Conservation (phyloP, 30 jellyfish, hydroid and myxozoan genomes). For the Sanderia malayensis region DNA sequence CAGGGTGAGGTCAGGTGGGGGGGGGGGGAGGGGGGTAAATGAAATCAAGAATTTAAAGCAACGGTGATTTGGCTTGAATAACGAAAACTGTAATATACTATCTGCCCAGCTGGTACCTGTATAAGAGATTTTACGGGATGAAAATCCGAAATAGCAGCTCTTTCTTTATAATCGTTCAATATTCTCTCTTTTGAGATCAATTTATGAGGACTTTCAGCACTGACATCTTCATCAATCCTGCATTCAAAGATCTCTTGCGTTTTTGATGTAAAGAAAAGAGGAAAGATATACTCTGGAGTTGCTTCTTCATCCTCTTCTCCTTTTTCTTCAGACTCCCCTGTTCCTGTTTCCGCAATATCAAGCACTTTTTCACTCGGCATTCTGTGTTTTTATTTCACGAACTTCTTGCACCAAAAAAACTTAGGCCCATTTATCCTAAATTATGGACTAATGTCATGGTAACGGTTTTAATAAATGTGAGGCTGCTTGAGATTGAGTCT, state of each 20-base stretch:
- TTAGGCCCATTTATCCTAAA: no score
- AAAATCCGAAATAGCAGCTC: slow-evolving; percentile 96
- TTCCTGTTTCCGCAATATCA: neutral
- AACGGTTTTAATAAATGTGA: no score
- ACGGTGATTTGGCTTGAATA: no score
- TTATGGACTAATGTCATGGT: no score
- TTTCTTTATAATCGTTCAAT: slow-evolving; percentile 72
- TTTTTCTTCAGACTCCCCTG: slow-evolving; percentile 5
- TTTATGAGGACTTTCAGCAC: slow-evolving; percentile 66
- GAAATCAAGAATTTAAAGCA: no score
- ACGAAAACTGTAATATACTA: no score
- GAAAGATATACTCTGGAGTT: slow-evolving; percentile 68
- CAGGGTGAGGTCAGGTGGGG: no score
- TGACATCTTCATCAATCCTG: slow-evolving; percentile 77
- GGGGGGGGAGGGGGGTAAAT: no score
- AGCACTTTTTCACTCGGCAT: neutral
- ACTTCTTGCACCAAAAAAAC: no score
- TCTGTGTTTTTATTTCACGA: no score
- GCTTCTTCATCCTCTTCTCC: slow-evolving; percentile 59
- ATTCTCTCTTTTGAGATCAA: slow-evolving; percentile 68
- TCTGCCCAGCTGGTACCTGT: slow-evolving; percentile 73
- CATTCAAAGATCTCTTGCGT: slow-evolving; percentile 92
- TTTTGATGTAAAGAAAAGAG: slow-evolving; percentile 79
- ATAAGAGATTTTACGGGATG: slow-evolving; percentile 90
- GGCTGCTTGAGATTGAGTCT: no score